Percentiles rank a stretch among this genome's conserved stretches.
Conservation (phyloP, 2,888 invertebrate genomes). For the Euphydryas editha region DNA sequence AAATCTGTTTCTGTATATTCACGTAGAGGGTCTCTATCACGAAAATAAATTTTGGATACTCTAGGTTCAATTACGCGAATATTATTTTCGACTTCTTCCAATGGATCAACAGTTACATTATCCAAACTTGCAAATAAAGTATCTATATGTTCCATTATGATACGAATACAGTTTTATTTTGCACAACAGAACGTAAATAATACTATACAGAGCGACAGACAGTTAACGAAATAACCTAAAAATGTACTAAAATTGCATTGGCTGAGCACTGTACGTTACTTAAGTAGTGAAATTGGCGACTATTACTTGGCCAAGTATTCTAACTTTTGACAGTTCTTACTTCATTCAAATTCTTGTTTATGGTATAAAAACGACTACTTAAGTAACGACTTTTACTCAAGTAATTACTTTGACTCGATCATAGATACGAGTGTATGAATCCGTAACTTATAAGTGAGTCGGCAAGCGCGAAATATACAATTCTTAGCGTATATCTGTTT, state of each 20-base stretch:
- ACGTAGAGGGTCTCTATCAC: not conserved
- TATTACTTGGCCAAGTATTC: slow-evolving; percentile 13
- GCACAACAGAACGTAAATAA: not conserved
- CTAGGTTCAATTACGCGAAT: not conserved
- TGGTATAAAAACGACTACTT: slow-evolving; percentile 4
- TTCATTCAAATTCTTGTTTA: slow-evolving; percentile 6
- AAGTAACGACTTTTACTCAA: slow-evolving; percentile 10
- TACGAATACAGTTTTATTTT: not conserved
- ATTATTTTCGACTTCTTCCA: not conserved
- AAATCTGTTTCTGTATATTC: not conserved
- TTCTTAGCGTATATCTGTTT: too few relatives aligned
- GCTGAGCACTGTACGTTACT: not conserved
- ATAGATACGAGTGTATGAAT: too few relatives aligned
- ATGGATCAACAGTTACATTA: not conserved
- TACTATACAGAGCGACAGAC: too few relatives aligned
- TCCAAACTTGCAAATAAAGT: slow-evolving; percentile 1
- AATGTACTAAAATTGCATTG: too few relatives aligned
- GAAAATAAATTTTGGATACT: slow-evolving; percentile 1
- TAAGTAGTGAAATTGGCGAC: slow-evolving; percentile 13
- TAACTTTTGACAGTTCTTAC: slow-evolving; percentile 18
- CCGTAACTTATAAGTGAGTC: too few relatives aligned
- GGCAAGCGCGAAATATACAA: too few relatives aligned
- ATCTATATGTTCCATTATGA: not conserved
- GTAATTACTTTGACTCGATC: not conserved
- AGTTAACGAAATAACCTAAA: too few relatives aligned